Evolutionary conservation across 2,113 vertebrate species (phyloP).

Genomic region (Apistogramma diplotaenia): DNA sequence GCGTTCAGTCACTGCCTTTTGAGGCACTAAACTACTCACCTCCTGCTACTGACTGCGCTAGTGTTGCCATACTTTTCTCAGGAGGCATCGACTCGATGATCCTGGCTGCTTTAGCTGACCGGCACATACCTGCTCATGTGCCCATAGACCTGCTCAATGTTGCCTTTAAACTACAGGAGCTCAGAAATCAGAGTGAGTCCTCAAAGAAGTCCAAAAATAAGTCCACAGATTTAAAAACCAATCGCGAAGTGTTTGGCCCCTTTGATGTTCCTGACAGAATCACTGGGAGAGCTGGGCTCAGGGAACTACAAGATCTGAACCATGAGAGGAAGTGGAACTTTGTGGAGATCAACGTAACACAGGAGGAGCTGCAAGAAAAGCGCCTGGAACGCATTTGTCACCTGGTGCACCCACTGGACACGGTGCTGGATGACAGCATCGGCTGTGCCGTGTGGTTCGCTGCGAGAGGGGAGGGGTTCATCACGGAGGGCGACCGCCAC

Average conservation of each 20-base stretch:
- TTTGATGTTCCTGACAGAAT: constrained; percentile 89
- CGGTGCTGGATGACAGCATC: constrained; percentile 95
- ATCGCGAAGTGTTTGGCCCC: neutral
- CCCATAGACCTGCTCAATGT: constrained; percentile 95
- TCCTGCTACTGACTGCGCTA: constrained; percentile 48
- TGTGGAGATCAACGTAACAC: constrained; percentile 87
- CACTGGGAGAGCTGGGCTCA: constrained; percentile 84
- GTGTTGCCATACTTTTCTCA: constrained; percentile 89
- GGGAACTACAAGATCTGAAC: constrained; percentile 81
- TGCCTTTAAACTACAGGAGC: constrained; percentile 81
- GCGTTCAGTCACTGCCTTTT: constrained; percentile 78
- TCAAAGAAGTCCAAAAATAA: constrained; percentile 61
- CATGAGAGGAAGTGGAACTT: constrained; percentile 91
- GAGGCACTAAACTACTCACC: neutral
- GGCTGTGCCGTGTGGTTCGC: constrained; percentile 98
- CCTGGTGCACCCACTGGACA: constrained; percentile 85
- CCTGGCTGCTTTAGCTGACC: constrained; percentile 86
- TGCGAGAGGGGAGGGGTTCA: constrained; percentile 82
- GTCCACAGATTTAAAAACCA: neutral
- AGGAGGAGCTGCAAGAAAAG: constrained; percentile 83
- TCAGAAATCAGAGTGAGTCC: constrained; percentile 33
- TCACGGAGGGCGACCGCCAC: constrained; percentile 58
- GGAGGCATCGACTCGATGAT: constrained; percentile 95
- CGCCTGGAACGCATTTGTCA: constrained; percentile 79
- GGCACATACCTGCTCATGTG: constrained; percentile 80